These are phyloP conservation scores for Cylloceria caligata DNA, from an alignment of 2,888 invertebrate species.

Conservation along the genomic window DNA sequence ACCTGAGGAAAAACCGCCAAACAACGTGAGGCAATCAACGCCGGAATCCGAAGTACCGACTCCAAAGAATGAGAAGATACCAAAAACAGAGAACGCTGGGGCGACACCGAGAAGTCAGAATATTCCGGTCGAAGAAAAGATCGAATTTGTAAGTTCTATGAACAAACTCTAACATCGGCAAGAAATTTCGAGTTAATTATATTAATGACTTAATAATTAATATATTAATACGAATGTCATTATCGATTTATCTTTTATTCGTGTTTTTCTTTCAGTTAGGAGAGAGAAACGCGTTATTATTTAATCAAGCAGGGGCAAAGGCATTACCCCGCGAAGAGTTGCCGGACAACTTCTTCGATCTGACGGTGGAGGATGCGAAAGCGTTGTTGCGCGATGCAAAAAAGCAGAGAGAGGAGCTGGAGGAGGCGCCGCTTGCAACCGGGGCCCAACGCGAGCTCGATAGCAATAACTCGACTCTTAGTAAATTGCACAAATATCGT, in stretches of 20 bases:
- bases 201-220: no score
- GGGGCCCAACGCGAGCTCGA: constrained; percentile 87
- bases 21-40: constrained; percentile 21
- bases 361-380: constrained; percentile 93
- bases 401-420: constrained; percentile 87
- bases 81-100: constrained; percentile 51
- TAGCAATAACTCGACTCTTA: constrained; percentile 86
- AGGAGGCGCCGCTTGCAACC: constrained; percentile 91
- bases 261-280: constrained; percentile 88
- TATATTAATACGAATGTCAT: not conserved
- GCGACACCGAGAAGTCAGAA: constrained; percentile 32
- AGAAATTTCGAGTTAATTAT: constrained; percentile 7
- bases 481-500: constrained; percentile 89
- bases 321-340: constrained; percentile 89
- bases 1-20: constrained; percentile 45
- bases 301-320: constrained; percentile 87
- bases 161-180: not conserved
- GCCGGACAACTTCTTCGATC: constrained; percentile 95
- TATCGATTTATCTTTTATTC: constrained; percentile 40
- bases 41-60: constrained; percentile 46
- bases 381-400: constrained; percentile 91
- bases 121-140: constrained; percentile 75
- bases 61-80: constrained; percentile 60
- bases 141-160: constrained; percentile 83
- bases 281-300: constrained; percentile 91